Base-by-base conservation (phyloP, 2,888 invertebrate species). In the Stratiomys singularior region DNA sequence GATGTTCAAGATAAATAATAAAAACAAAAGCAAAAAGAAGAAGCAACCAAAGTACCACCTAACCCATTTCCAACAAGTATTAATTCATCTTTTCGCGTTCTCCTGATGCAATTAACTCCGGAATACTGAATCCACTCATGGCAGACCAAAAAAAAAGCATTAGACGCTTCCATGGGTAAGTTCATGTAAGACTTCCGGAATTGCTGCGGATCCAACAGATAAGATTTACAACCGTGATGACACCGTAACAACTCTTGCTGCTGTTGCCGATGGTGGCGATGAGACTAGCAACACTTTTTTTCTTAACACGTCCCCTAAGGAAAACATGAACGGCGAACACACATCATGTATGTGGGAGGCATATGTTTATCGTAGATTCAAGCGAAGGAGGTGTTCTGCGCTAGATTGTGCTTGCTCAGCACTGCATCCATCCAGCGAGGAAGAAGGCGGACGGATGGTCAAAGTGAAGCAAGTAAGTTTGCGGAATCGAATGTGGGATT, bases 211-310 rank as follows among this genome's bases (percentile, higher is more conserved):
- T 64, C 30, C 64, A 11, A 11, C n/a, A 27, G 64, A 64, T 30
- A 64, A 64, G 64, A 64, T 64, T 64, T 64, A 64, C 30, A 30
- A 23, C 23, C 64, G n/a, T 30, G 64, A 64, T 64, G 64, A 64
- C 64, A 64, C 30, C 64, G 64, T 25, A 64, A 64, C 64, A 64
- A 21, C 64, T 64, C 64, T 28, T 11, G 11, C 64, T 21, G 60
- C 21, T 1, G 60, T 18, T 60, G 60, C 23, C 18, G 60, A 21
- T 64, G 30, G 18, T 30, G 64, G 28, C n/a, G 64, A 64, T 64
- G 64, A 30, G 64, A 30, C 64, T n/a, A 64, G 64, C 64, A 64
- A 64, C 30, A 64, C 30, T 64, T 30, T 64, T 64, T 64, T 23
- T 27, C 30, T 30, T 11, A 11, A 11, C 23, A 23, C 25, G 21